phyloP scores from a whole-genome alignment of 2,113 vertebrate genomes.

The Boleophthalmus pectinirostris region DNA sequence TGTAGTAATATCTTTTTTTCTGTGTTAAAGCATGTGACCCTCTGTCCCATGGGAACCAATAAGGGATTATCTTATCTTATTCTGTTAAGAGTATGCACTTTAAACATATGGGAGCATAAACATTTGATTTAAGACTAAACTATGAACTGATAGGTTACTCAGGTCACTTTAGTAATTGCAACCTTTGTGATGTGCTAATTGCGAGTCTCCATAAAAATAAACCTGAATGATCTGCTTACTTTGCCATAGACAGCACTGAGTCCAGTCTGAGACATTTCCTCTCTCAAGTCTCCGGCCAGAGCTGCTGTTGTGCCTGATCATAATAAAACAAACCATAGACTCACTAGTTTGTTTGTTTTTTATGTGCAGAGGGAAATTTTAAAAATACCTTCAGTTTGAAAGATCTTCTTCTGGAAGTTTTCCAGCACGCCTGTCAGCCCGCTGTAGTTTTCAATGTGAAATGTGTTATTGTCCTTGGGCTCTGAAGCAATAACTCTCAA shows the following conservation, averaged over 20 bases:
- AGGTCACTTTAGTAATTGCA: too few relatives aligned
- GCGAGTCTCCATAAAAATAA: not conserved
- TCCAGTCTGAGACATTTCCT: constrained; percentile 71
- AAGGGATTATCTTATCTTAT: too few relatives aligned
- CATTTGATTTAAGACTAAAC: too few relatives aligned
- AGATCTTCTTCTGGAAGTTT: constrained; percentile 80
- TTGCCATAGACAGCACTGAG: constrained; percentile 53
- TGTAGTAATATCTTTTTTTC: too few relatives aligned
- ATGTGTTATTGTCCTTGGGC: constrained; percentile 51
- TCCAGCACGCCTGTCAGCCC: constrained; percentile 71
- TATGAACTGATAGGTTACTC: too few relatives aligned
- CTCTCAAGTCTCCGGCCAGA: constrained; percentile 29
- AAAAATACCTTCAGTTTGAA: constrained; percentile 77
- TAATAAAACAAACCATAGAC: not conserved
- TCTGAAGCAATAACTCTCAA: constrained; percentile 54
- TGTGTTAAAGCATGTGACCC: too few relatives aligned
- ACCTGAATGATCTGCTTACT: constrained; percentile 28
- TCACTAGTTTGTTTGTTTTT: not conserved
- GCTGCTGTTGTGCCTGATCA: constrained; percentile 41
- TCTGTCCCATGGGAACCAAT: too few relatives aligned
- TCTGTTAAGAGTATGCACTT: too few relatives aligned
- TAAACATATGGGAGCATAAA: too few relatives aligned
- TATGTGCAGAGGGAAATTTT: not conserved
- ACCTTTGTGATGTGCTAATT: too few relatives aligned
- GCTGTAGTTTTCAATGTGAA: constrained; percentile 62